A percentile compares a stretch with the other conserved stretches of the same genome.
Conservation (phyloP, 2,888 invertebrate species). For the Apamea monoglypha region DNA sequence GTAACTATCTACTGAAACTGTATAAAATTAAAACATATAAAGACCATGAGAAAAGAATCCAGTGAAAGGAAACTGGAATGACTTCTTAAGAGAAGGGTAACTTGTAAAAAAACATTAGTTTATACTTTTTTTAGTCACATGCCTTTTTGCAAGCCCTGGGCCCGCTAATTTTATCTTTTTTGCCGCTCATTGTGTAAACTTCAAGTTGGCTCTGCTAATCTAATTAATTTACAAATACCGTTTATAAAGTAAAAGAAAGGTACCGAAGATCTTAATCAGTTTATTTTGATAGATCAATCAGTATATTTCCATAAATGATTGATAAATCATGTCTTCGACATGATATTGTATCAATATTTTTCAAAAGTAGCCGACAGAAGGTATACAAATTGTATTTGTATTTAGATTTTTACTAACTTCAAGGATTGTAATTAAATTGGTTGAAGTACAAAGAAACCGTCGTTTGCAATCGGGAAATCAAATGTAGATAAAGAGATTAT, state of each 20-base stretch:
- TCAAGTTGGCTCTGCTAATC: neutral
- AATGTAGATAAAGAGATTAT: constrained; percentile 5
- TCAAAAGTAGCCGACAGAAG: constrained; percentile 1
- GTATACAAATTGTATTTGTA: neutral
- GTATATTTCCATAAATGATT: too few relatives aligned
- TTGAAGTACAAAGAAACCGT: neutral
- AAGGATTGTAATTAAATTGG: constrained; percentile 3
- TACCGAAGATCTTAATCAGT: neutral
- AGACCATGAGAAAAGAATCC: neutral
- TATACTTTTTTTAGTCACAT: neutral
- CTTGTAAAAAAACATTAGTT: neutral
- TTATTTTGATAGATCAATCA: neutral
- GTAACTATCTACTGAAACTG: neutral
- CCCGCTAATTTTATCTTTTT: neutral
- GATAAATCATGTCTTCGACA: too few relatives aligned
- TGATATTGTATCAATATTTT: too few relatives aligned
- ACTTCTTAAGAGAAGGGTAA: neutral
- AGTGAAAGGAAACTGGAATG: too few relatives aligned
- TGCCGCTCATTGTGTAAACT: neutral
- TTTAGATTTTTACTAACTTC: neutral
- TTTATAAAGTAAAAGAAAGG: neutral
- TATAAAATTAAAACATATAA: neutral
- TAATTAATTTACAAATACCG: neutral
- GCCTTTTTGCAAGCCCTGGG: neutral
- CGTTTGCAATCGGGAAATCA: neutral